A percentile compares a stretch with the other conserved stretches of the same genome.
These are phyloP conservation scores for Tetragonula carbonaria DNA, from an alignment of 2,888 invertebrate species.

Conservation along the genomic window DNA sequence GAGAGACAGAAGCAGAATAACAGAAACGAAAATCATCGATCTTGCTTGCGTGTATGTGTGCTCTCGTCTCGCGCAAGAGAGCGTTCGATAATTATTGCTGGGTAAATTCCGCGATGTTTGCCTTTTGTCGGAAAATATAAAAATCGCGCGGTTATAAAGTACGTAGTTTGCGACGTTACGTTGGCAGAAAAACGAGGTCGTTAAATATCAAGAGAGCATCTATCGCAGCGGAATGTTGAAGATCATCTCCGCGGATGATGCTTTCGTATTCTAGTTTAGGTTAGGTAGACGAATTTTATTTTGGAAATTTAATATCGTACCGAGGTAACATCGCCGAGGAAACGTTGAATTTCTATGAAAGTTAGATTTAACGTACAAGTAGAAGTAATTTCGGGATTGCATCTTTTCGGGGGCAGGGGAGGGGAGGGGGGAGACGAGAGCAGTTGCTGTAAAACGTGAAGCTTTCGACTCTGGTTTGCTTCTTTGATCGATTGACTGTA, in stretches of 20 bases:
- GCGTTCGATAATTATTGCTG: too few species aligned
- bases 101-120: background rate
- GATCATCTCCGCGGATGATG: too few species aligned
- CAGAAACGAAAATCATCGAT: background rate
- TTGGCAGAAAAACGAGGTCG: too few species aligned
- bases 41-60: background rate
- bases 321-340: background rate
- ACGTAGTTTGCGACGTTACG: background rate
- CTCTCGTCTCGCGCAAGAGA: too few species aligned
- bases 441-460: background rate
- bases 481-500: conserved; percentile 11
- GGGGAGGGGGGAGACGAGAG: background rate
- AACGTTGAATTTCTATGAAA: background rate
- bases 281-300: background rate
- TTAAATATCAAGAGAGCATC: too few species aligned
- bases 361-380: background rate
- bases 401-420: background rate
- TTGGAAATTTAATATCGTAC: background rate
- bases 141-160: background rate
- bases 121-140: background rate
- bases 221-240: too few species aligned
- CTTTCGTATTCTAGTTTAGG: background rate
- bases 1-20: background rate
- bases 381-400: background rate
- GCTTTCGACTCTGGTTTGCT: background rate